Base-by-base conservation (phyloP, 1,140 invertebrate species). In the Liolophura sinensis region DNA sequence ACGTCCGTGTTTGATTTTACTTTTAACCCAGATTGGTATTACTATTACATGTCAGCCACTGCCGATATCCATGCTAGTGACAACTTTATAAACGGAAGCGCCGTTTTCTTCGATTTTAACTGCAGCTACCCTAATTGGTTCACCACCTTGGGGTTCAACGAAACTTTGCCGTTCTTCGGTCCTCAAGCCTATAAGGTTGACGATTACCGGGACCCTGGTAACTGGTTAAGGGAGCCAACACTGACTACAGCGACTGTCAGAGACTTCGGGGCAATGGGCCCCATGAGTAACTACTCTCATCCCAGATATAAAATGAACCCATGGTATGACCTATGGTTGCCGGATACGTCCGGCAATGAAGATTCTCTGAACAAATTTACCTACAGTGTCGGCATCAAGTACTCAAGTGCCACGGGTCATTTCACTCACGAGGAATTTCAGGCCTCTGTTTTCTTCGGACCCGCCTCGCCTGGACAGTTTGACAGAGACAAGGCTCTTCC, bases 1-100 rank as follows among this genome's bases (percentile, higher is more conserved):
- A 24, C 65, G 62, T 64, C 69, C 14, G 52, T 65, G 31, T 55
- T 67, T 48, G 71, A 71, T 76, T 94, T 93, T 0, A 93, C 95
- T 69, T n/a, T 12, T 6, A 94, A 97, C 86, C 95, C 95, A 0
- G 95, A 95, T 58, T 95, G 97, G 91, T 95, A 97, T 93, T 98
- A 98, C 78, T 97, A 96, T 78, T 96, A 96, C 76, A 83, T 97
- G 5, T 96, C 94, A 1, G 92, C 93, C 0, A 92, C 96, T 0
- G 94, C 96, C 0, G 95, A 98, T 84, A 93, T 98, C 0, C 92
- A 94, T 0, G 88, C 94, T 1, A 97, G 96, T 87, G 91, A 91
- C 0, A 90, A 62, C 54, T 64, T 91, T 67, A 91, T 98, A 64
- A 98, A 98, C 84, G 92, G 93, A 58, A 94, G 92, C 82, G 91